Percentiles rank a stretch among this genome's conserved stretches.
These are phyloP conservation scores for Labrus mixtus DNA, from an alignment of 2,113 vertebrate species.

Conservation along the genomic window DNA sequence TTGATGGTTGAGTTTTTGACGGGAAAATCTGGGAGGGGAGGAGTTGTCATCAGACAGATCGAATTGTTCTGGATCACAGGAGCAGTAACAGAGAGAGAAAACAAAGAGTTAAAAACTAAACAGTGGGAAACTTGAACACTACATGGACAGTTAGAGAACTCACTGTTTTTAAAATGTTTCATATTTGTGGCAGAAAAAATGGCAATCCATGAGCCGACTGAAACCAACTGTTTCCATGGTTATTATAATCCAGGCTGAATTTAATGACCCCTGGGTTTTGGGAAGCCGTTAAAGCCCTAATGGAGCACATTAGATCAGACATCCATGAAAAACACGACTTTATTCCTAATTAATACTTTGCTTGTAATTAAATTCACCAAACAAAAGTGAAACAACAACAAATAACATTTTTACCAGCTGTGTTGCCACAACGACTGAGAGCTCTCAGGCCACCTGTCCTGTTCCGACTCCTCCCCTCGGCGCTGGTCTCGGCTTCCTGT, in stretches of 20 bases:
- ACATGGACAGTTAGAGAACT: background rate
- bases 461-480: slow-evolving; percentile 5
- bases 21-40: slow-evolving; percentile 69
- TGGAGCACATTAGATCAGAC: background rate
- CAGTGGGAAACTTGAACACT: background rate
- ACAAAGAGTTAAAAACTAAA: background rate
- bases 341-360: background rate
- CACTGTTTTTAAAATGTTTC: background rate
- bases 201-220: background rate
- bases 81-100: background rate
- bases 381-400: background rate
- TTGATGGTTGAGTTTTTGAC: background rate
- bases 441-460: slow-evolving; percentile 5
- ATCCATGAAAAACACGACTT: background rate
- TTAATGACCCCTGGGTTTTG: slow-evolving; percentile 1
- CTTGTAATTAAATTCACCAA: background rate
- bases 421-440: slow-evolving; percentile 25
- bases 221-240: background rate
- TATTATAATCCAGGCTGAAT: background rate
- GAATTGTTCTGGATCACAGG: slow-evolving; percentile 20
- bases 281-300: background rate
- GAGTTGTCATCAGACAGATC: slow-evolving; percentile 44
- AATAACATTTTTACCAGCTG: slow-evolving; percentile 20
- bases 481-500: slow-evolving; percentile 8
- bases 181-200: background rate